Conservation (phyloP, 2,113 vertebrate genomes). For the Merops nubicus region DNA sequence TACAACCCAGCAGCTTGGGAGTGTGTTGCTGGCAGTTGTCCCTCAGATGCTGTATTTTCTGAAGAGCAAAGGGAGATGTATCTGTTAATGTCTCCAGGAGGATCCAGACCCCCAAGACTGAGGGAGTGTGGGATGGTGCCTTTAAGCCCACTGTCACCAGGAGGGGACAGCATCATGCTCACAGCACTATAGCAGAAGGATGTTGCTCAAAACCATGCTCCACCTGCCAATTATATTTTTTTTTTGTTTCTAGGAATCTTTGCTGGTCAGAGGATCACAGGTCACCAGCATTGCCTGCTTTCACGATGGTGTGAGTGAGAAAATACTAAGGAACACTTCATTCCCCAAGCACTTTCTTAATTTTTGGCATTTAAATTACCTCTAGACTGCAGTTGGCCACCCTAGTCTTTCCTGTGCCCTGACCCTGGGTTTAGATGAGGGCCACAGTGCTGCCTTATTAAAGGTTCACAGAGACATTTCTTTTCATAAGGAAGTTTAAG, state of each 20-base stretch:
- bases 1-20: not conserved
- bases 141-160: not conserved
- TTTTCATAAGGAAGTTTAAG: not conserved
- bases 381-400: not conserved
- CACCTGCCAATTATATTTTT: not conserved
- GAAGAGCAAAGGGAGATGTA: not conserved
- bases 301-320: accelerated
- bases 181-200: not conserved
- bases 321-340: not conserved
- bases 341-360: not conserved
- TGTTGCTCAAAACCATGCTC: not conserved
- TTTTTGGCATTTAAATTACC: not conserved
- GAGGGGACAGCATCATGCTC: not conserved
- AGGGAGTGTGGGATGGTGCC: not conserved
- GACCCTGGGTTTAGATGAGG: not conserved
- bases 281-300: not conserved
- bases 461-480: not conserved
- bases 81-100: not conserved
- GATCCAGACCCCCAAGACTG: not conserved
- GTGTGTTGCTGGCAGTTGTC: not conserved
- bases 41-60: not conserved
- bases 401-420: not conserved
- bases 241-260: not conserved
- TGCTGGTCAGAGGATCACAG: not conserved
- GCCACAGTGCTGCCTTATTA: not conserved